These are phyloP conservation scores for Macroglossus sobrinus DNA, from an alignment of 2,113 vertebrate species.

Conservation along the genomic window DNA sequence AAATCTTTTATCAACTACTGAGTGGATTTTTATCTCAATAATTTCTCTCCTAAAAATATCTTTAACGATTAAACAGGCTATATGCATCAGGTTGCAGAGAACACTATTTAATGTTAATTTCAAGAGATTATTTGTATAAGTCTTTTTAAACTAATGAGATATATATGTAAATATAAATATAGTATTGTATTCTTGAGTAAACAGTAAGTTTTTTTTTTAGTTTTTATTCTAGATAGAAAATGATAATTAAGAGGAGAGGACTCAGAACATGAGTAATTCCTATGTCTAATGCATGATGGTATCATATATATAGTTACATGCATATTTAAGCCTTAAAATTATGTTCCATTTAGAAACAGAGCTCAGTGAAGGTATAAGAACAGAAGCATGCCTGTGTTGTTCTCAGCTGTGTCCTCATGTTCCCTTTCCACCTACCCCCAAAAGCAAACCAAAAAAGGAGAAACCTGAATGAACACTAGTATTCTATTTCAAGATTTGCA, in stretches of 20 bases:
- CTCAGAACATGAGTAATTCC: background rate
- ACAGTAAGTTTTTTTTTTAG: background rate
- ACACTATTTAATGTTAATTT: background rate
- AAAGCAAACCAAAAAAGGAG: background rate
- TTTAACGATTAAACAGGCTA: background rate
- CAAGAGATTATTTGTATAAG: background rate
- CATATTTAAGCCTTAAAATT: background rate
- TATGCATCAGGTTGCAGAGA: background rate
- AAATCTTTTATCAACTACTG: conserved; percentile 8
- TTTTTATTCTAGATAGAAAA: background rate
- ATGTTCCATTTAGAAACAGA: background rate
- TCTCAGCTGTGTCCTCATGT: background rate
- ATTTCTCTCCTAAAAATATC: background rate
- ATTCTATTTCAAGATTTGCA: background rate
- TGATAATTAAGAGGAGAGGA: background rate
- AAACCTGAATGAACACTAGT: background rate
- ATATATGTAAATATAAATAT: background rate
- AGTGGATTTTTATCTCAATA: background rate
- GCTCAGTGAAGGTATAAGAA: background rate
- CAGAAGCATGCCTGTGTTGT: background rate
- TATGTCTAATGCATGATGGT: background rate
- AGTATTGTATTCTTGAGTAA: background rate
- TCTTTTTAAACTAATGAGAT: background rate
- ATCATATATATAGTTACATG: background rate
- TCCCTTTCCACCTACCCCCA: background rate